Evolutionary conservation across 2,888 invertebrate genomes (phyloP).

Genomic region (Mythimna albipuncta): DNA sequence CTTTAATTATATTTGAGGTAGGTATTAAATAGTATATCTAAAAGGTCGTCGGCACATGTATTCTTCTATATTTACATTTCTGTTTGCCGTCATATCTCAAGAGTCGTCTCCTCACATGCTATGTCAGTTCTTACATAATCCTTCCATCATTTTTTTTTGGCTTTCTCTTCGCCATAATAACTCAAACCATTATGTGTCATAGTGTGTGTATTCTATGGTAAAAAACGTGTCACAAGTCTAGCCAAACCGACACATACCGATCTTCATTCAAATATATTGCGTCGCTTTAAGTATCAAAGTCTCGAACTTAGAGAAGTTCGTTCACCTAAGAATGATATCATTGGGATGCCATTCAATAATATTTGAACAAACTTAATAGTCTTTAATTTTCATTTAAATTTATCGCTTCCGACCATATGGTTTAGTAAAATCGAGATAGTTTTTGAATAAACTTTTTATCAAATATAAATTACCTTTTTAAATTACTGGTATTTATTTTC

Average conservation of each 20-base stretch:
- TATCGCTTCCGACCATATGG: conserved; percentile 56
- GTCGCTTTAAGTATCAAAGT: conserved; percentile 21
- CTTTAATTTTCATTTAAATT: conserved; percentile 40
- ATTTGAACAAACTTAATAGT: conserved; percentile 11
- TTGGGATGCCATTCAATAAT: conserved; percentile 46
- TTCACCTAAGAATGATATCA: conserved; percentile 63
- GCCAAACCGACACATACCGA: background rate
- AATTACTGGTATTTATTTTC: background rate
- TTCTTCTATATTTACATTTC: too few species aligned
- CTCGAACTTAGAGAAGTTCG: conserved; percentile 46
- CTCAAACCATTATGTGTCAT: too few species aligned
- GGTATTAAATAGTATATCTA: too few species aligned
- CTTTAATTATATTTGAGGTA: too few species aligned
- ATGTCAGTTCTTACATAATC: too few species aligned
- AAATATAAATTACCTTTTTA: background rate
- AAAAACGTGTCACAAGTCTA: background rate
- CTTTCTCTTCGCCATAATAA: too few species aligned
- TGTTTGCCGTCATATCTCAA: too few species aligned
- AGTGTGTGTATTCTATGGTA: conserved; percentile 4
- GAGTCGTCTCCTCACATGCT: too few species aligned
- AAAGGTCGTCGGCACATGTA: too few species aligned
- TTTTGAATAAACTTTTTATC: too few species aligned
- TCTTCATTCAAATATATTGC: conserved; percentile 26
- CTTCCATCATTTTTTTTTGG: too few species aligned
- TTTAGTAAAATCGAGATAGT: background rate